A percentile compares a stretch with the other conserved stretches of the same genome.
Evolutionary conservation across 2,113 vertebrate genomes (phyloP).

Genomic region (Abramis brama): DNA sequence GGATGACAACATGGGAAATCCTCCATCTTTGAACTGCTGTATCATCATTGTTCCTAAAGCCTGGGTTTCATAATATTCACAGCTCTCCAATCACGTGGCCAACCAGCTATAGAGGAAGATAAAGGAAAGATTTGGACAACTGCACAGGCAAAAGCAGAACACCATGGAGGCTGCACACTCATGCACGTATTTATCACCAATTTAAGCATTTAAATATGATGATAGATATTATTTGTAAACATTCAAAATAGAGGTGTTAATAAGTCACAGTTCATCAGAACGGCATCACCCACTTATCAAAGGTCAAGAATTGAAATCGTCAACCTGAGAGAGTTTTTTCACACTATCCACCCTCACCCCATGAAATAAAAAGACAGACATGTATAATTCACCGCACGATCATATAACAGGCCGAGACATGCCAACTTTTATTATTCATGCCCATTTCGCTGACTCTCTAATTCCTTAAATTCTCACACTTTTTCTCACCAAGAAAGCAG

Average conservation of each 20-base stretch:
- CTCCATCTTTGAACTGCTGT: constrained; percentile 42
- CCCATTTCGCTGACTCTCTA: neutral
- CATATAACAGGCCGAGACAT: constrained; percentile 32
- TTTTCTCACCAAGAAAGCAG: neutral
- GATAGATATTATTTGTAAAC: neutral
- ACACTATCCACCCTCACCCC: constrained; percentile 35
- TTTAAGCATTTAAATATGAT: neutral
- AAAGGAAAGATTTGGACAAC: neutral
- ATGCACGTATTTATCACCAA: neutral
- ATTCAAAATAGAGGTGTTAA: neutral
- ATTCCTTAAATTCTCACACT: neutral
- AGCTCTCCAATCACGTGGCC: neutral
- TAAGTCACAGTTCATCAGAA: constrained; percentile 13
- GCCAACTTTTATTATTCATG: constrained; percentile 44
- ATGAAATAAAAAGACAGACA: constrained; percentile 29
- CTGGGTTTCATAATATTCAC: neutral
- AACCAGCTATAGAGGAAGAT: neutral
- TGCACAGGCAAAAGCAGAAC: neutral
- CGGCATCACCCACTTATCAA: neutral
- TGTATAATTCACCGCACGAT: constrained; percentile 37
- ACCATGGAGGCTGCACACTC: neutral
- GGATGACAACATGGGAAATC: constrained; percentile 48
- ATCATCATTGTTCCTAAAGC: constrained; percentile 9
- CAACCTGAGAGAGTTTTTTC: constrained; percentile 31
- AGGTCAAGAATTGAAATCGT: neutral